phyloP scores from a whole-genome alignment of 1,140 invertebrate genomes.

The Physella acuta region DNA sequence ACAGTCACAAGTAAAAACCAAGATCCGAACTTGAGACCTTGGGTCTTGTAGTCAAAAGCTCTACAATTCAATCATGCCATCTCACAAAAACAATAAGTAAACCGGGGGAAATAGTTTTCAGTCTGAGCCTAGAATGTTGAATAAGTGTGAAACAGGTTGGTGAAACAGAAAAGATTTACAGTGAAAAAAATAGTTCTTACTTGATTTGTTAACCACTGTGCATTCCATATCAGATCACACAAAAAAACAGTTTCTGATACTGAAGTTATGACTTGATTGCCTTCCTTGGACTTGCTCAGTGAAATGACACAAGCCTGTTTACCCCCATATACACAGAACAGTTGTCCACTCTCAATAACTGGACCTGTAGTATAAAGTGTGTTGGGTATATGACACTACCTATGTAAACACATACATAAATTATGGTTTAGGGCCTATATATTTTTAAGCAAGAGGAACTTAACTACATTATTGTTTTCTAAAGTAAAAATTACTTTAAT shows the following conservation, averaged over 20 bases:
- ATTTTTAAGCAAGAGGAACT: neutral
- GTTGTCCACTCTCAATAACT: neutral
- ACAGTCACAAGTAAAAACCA: too few species aligned
- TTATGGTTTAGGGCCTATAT: too few species aligned
- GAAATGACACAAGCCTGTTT: constrained; percentile 23
- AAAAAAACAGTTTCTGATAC: constrained; percentile 21
- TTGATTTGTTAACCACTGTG: constrained; percentile 21
- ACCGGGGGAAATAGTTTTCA: neutral
- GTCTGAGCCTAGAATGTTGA: neutral
- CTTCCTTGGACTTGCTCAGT: neutral
- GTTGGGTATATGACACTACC: neutral
- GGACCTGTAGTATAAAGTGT: constrained; percentile 4
- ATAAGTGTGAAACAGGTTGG: too few species aligned
- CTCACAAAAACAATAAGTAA: neutral
- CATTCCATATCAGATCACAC: constrained; percentile 44
- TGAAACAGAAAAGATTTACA: neutral
- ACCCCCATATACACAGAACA: constrained; percentile 30
- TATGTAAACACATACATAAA: neutral
- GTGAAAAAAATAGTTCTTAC: neutral
- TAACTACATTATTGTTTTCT: neutral
- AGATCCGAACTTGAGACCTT: too few species aligned
- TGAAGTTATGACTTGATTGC: neutral
- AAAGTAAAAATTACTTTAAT: neutral
- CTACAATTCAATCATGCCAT: neutral
- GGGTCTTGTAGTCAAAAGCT: too few species aligned